These are phyloP conservation scores for Paramormyrops hopkinsi DNA, from an alignment of 2,797 vertebrate species.

Conservation along the genomic window DNA sequence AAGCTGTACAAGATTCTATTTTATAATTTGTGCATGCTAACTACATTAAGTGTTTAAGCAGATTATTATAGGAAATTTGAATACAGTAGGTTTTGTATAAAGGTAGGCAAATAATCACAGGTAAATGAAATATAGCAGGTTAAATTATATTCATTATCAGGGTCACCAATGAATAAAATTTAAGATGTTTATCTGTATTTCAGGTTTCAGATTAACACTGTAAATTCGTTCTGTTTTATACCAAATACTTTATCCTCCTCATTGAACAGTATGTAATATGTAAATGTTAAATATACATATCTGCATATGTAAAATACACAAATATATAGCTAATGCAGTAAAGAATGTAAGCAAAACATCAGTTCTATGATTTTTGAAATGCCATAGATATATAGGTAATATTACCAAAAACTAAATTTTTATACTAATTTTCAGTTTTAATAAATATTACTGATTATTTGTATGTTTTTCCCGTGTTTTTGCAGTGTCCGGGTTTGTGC, in stretches of 20 bases:
- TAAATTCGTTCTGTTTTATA: background rate
- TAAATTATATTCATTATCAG: background rate
- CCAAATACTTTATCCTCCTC: background rate
- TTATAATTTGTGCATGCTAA: background rate
- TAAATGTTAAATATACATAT: background rate
- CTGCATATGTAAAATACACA: background rate
- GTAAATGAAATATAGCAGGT: background rate
- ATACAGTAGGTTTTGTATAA: background rate
- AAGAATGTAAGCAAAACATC: background rate
- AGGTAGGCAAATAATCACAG: background rate
- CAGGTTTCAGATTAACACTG: background rate
- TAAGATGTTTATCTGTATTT: background rate
- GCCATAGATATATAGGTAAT: background rate
- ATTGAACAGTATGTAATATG: background rate
- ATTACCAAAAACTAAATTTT: background rate
- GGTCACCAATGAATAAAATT: background rate
- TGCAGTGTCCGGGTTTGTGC: background rate
- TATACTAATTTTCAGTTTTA: background rate
- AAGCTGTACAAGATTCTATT: background rate
- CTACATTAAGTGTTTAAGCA: background rate
- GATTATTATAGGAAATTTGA: background rate
- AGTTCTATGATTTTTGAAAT: background rate
- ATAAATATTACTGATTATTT: slow-evolving; percentile 3
- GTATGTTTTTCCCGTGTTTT: background rate
- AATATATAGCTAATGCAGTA: background rate